These are phyloP conservation scores for Spodoptera litura DNA, from an alignment of 1,140 invertebrate genomes.

Conservation along the genomic window DNA sequence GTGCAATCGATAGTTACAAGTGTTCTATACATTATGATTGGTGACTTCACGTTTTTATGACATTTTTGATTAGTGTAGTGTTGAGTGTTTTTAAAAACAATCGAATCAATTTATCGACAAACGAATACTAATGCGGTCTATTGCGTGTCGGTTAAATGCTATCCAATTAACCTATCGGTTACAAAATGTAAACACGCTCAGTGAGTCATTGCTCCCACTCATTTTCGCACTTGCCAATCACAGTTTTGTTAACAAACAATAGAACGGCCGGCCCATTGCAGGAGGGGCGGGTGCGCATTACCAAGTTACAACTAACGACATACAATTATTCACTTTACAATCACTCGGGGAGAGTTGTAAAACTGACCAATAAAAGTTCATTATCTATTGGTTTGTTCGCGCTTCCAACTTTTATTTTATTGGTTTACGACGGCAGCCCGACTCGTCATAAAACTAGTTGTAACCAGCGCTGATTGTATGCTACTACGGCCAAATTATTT, in stretches of 20 bases:
- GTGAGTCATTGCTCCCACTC: slow-evolving; percentile 46
- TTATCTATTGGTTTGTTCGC: slow-evolving; percentile 83
- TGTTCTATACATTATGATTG: slow-evolving; percentile 45
- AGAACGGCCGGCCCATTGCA: slow-evolving; percentile 19
- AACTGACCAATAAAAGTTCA: slow-evolving; percentile 85
- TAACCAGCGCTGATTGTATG: slow-evolving; percentile 39
- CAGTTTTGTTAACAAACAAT: slow-evolving; percentile 48
- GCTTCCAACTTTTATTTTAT: slow-evolving; percentile 84
- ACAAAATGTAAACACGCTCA: slow-evolving; percentile 38
- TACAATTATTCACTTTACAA: slow-evolving; percentile 67
- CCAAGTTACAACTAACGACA: slow-evolving; percentile 48
- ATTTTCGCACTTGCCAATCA: slow-evolving; percentile 48
- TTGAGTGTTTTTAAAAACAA: background rate
- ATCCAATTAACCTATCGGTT: slow-evolving; percentile 21
- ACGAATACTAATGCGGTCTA: background rate
- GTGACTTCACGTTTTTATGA: slow-evolving; percentile 22
- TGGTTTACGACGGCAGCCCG: slow-evolving; percentile 70
- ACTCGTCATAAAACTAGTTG: slow-evolving; percentile 45
- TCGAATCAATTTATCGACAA: background rate
- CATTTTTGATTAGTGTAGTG: slow-evolving; percentile 10
- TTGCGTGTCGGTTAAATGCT: background rate
- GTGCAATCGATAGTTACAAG: slow-evolving; percentile 62
- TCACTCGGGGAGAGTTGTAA: slow-evolving; percentile 75
- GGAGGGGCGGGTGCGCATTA: slow-evolving; percentile 42
- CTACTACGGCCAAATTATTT: slow-evolving; percentile 39